Base-by-base conservation (phyloP, 2,113 vertebrate genomes). In the Leptocoma aspasia region DNA sequence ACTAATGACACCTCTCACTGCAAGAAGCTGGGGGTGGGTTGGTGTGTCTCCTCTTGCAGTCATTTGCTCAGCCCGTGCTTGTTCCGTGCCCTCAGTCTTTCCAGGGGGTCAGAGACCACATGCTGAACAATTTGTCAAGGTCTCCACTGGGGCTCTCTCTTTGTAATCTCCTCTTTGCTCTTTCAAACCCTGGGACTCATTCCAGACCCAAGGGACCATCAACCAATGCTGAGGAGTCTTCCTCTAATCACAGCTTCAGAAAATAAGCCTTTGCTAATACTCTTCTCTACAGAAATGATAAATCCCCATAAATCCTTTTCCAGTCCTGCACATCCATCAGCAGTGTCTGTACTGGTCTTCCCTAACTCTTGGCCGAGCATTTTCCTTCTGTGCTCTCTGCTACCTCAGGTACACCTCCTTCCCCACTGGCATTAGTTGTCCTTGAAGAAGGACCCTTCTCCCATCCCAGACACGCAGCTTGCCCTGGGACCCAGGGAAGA, bases 231-330 rank as follows among this genome's bases (percentile, higher is more conserved):
- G 15, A 89, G 69, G 44, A 87, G 45, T 72, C 49, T 89, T 18
- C 10, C 24, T 73, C 33, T 90, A 94, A 95, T 80, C 87, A 95
- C 24, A 81, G 70, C 60, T 90, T 90, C 68, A 83, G 47, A 81
- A 94, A 91, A 63, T 54, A 88, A 91, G 35, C 22, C 39, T 56
- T 80, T 93, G 69, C 42, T 90, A 91, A 89, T 70, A 79, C 63
- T 76, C 33, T 53, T 92, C 75, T 95, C 82, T 44, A 33, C 35
- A 50, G 52, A 77, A 91, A 63, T 41, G 11, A 88, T 81, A 93
- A 95, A 88, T 7, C 27, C 21, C 13, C 1, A 21, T 59, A 90
- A 95, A 92, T 86, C 68, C 71, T 90, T 64, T 63, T 47, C 56
- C 52, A 60, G 69, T 39, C 44, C 66, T 45, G 75, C 45, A 59